phyloP scores from a whole-genome alignment of 2,113 vertebrate species.

The Ceyx margarethae region DNA sequence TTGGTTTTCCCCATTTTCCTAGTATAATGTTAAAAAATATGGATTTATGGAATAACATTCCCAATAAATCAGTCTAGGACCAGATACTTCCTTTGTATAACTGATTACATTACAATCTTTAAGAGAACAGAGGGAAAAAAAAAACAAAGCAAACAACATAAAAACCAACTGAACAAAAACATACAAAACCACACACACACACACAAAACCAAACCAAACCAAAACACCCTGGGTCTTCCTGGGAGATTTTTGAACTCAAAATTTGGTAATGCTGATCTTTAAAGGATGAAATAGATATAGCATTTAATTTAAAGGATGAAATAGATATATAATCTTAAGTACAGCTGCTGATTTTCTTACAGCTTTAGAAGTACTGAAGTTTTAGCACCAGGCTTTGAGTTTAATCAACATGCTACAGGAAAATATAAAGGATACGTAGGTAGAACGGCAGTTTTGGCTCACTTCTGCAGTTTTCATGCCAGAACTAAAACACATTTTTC shows the following conservation, averaged over 20 bases:
- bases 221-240: not conserved
- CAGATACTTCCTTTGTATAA: not conserved
- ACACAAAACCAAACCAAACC: not conserved
- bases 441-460: not conserved
- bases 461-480: not conserved
- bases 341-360: not conserved
- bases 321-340: not conserved
- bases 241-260: not conserved
- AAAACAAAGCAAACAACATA: not conserved
- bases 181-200: not conserved
- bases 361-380: not conserved
- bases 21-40: not conserved
- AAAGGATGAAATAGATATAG: not conserved
- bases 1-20: not conserved
- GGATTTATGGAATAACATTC: not conserved
- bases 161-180: not conserved
- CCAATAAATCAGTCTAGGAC: not conserved
- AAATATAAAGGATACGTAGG: not conserved
- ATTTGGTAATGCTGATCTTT: not conserved
- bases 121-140: not conserved
- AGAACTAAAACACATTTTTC: slow-evolving; percentile 18
- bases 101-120: not conserved
- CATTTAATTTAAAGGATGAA: not conserved
- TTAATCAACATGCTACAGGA: not conserved
- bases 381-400: not conserved